Base-by-base conservation (phyloP, 2,797 vertebrate species). In the Acanthis flammea region DNA sequence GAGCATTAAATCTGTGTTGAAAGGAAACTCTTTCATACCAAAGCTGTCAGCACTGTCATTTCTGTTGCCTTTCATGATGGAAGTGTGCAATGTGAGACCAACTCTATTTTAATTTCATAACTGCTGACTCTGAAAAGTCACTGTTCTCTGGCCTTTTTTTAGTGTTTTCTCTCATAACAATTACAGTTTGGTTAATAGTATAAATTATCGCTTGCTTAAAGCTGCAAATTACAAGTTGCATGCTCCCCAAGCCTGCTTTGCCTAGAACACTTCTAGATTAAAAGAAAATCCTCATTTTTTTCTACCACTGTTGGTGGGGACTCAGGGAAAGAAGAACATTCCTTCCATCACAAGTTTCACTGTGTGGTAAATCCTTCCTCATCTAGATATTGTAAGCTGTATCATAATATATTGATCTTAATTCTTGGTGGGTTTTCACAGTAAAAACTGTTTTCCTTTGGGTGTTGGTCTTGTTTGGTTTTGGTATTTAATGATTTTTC, bases 241-340 rank as follows among this genome's bases (percentile, higher is more conserved):
- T 44, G 76, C 55, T 92, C 81, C 61, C 63, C 73, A 89, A 57
- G 31, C 51, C 78, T 91, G 25, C 22, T 94, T 82, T 92, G 51
- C 47, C 41, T 88, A 66, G 67, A 76, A 89, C 35, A 83, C 48
- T 76, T 88, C 35, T 77, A 87, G 25, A 37, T 96, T 88, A 80
- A 91, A 96, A 94, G 58, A 61, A 77, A 48, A 75, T 88, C 58
- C 62, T 93, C 16, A 14, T 93, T 85, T 63, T 63, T 48, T 96
- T 94, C 35, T 57, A 23, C 73, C 4, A 39, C 7, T 9, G 51
- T 93, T 42, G 22, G 60, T 94, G 48, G 53, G 71, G 60, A 85
- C 45, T 55, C 13, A 89, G 57, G 45, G 50, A 84, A 84, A 92
- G 58, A 81, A 95, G 68, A 74, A 87, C 31, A 33, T 47, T 86